Percentiles rank a stretch among this genome's conserved stretches.
These are phyloP conservation scores for Paragorgia papillata DNA, from an alignment of 92 coral and sea anemone genomes.

Conservation along the genomic window DNA sequence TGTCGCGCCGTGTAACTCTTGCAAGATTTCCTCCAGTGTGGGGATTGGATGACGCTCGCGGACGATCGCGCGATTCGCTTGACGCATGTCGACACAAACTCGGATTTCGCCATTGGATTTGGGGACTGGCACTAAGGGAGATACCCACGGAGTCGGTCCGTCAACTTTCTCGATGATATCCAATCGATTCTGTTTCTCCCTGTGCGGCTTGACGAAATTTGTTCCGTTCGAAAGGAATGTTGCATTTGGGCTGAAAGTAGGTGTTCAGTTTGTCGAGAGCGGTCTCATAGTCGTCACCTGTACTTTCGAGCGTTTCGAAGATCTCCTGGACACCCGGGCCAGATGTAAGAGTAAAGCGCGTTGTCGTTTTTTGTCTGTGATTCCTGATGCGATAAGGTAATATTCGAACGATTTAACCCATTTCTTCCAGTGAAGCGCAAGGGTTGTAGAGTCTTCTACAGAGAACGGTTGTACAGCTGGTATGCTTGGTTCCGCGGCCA, in stretches of 20 bases:
- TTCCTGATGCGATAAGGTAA: constrained; percentile 48
- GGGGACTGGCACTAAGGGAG: too few relatives aligned
- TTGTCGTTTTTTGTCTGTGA: constrained; percentile 50
- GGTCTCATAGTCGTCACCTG: constrained; percentile 52
- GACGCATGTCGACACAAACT: too few relatives aligned
- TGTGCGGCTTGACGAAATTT: constrained; percentile 51
- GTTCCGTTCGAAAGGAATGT: constrained; percentile 32
- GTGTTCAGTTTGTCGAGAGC: constrained; percentile 48
- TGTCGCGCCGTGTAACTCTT: too few relatives aligned
- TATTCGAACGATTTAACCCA: constrained; percentile 53
- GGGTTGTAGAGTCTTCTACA: constrained; percentile 21
- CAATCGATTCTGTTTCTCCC: constrained; percentile 27
- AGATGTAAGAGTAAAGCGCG: constrained; percentile 53
- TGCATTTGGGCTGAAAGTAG: constrained; percentile 47
- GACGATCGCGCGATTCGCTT: too few relatives aligned
- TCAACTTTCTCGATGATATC: too few relatives aligned
- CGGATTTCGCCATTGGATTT: too few relatives aligned
- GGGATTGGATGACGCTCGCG: too few relatives aligned
- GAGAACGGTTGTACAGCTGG: constrained; percentile 40
- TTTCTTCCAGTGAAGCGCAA: constrained; percentile 45
- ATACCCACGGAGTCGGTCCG: too few relatives aligned
- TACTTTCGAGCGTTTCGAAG: constrained; percentile 44
- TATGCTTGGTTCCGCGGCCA: constrained; percentile 27
- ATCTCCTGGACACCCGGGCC: constrained; percentile 49
- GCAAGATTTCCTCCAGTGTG: too few relatives aligned